phyloP scores from a whole-genome alignment of 2,888 invertebrate genomes.

The Drosophila yooni region DNA sequence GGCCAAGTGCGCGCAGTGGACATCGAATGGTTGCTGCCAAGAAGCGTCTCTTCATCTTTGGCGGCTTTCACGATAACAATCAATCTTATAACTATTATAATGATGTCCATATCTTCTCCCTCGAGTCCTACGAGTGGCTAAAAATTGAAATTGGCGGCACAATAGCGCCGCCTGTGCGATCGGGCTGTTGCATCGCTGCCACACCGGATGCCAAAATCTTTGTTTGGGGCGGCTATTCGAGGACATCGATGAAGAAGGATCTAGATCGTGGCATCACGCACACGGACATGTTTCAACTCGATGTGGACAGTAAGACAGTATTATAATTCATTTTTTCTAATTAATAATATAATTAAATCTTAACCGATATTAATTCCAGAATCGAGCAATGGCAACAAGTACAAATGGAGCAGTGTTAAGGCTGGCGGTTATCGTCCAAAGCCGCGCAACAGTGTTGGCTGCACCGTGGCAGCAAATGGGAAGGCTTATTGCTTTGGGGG shows the following conservation, averaged over 20 bases:
- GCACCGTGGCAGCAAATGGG: slow-evolving; percentile 87
- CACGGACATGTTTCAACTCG: slow-evolving; percentile 89
- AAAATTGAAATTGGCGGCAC: slow-evolving; percentile 89
- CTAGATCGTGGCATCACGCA: slow-evolving; percentile 90
- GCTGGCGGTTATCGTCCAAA: slow-evolving; percentile 88
- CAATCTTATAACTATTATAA: slow-evolving; percentile 95
- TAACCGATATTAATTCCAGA: slow-evolving; percentile 84
- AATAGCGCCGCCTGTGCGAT: slow-evolving; percentile 90
- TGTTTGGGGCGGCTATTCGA: slow-evolving; percentile 92
- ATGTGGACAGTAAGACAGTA: slow-evolving; percentile 85
- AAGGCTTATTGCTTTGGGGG: slow-evolving; percentile 94
- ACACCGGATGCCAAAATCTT: slow-evolving; percentile 88
- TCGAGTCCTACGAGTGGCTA: slow-evolving; percentile 92
- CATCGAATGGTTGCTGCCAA: slow-evolving; percentile 94
- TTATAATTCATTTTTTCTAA: not conserved
- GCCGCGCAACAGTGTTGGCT: slow-evolving; percentile 90
- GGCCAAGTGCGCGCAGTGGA: slow-evolving; percentile 94
- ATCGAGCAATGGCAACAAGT: slow-evolving; percentile 87
- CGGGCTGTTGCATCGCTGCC: slow-evolving; percentile 88
- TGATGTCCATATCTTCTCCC: slow-evolving; percentile 92
- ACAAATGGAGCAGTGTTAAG: slow-evolving; percentile 90
- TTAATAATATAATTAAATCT: not conserved
- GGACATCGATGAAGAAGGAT: slow-evolving; percentile 90
- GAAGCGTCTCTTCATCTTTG: slow-evolving; percentile 93
- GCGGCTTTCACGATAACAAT: slow-evolving; percentile 96